A percentile compares a stretch with the other conserved stretches of the same genome.
These are phyloP conservation scores for Brachyhypopomus gauderio DNA, from an alignment of 2,113 vertebrate genomes.

Conservation along the genomic window DNA sequence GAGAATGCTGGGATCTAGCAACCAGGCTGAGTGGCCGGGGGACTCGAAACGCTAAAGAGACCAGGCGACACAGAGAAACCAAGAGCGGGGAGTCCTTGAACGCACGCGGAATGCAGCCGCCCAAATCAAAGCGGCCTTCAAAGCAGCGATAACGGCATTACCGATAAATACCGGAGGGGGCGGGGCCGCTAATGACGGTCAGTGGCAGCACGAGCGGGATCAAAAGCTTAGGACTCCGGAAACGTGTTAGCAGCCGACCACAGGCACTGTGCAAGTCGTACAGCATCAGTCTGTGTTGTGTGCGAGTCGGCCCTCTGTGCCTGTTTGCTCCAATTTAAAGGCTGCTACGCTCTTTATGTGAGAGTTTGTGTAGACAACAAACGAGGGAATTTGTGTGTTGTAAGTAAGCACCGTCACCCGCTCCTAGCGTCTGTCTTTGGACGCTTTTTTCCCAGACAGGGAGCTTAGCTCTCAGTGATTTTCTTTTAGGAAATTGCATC, in stretches of 20 bases:
- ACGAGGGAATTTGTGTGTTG: neutral
- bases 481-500: slow-evolving; percentile 19
- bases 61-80: neutral
- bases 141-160: slow-evolving; percentile 34
- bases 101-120: neutral
- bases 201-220: slow-evolving; percentile 6
- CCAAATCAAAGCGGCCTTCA: neutral
- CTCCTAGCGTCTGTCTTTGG: neutral
- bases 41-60: neutral
- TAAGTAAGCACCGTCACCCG: neutral
- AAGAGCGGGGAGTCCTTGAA: slow-evolving; percentile 8
- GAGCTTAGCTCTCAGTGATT: slow-evolving; percentile 15
- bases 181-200: slow-evolving; percentile 25
- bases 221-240: slow-evolving; percentile 7
- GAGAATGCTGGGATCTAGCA: neutral
- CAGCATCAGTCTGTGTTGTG: neutral
- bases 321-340: slow-evolving; percentile 25
- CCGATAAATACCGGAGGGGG: slow-evolving; percentile 1
- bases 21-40: neutral
- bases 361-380: slow-evolving; percentile 3
- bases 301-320: neutral
- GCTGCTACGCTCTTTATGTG: slow-evolving; percentile 17
- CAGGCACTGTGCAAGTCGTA: slow-evolving; percentile 1
- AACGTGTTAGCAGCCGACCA: slow-evolving; percentile 15
- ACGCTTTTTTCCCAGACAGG: slow-evolving; percentile 10